These are phyloP conservation scores for Eulemur rufifrons DNA, from an alignment of 2,113 vertebrate genomes.

Conservation along the genomic window DNA sequence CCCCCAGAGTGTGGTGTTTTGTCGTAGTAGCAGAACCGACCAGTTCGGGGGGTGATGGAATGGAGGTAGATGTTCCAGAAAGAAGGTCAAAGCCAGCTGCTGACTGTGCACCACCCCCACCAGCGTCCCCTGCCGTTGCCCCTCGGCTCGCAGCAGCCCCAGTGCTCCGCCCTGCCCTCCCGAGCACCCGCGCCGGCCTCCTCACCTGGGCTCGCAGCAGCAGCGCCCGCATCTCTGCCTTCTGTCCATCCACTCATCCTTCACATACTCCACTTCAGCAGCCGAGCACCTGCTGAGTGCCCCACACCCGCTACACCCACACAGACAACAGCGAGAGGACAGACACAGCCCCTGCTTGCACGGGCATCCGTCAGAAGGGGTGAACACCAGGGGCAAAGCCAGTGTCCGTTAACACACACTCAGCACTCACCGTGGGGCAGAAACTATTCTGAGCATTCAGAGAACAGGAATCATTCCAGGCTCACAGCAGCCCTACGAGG, in stretches of 20 bases:
- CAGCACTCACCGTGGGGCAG: accelerated
- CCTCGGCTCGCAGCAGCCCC: accelerated
- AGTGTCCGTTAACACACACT: accelerated
- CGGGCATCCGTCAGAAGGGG: accelerated
- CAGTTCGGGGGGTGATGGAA: accelerated
- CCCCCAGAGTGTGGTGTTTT: background rate
- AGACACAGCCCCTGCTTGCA: background rate
- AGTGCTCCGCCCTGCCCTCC: accelerated
- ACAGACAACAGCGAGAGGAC: too few species aligned
- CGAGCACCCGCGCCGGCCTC: accelerated
- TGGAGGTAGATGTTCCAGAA: background rate
- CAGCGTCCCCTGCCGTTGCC: accelerated
- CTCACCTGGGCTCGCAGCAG: too few species aligned
- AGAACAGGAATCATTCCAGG: accelerated
- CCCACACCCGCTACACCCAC: accelerated
- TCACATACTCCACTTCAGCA: background rate
- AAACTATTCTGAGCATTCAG: accelerated
- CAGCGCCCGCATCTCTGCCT: background rate
- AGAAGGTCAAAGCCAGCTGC: background rate
- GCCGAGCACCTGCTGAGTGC: background rate
- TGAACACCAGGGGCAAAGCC: accelerated
- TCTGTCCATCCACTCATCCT: accelerated
- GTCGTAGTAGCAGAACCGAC: background rate
- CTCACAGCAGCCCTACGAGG: accelerated
- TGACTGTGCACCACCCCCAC: accelerated